Conservation (phyloP, 2,797 vertebrate species). For the Ibycter americanus region DNA sequence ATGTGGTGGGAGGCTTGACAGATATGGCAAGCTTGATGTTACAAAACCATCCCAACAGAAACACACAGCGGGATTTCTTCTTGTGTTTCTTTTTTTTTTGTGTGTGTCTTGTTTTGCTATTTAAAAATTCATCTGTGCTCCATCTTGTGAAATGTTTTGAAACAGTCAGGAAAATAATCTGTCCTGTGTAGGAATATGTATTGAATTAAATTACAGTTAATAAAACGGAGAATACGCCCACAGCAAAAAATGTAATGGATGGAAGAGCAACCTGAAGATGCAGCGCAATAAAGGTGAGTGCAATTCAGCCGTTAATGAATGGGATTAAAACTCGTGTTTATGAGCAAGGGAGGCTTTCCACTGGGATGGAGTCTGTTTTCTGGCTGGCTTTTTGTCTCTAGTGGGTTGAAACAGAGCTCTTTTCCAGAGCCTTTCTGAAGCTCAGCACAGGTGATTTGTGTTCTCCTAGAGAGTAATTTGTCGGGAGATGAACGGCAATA, state of each 20-base stretch:
- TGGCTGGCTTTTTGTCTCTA: not conserved
- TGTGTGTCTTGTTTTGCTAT: not conserved
- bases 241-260: not conserved
- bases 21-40: not conserved
- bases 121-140: not conserved
- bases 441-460: constrained; percentile 24
- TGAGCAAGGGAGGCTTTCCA: not conserved
- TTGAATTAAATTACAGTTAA: not conserved
- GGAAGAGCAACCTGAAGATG: not conserved
- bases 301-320: not conserved
- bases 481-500: constrained; percentile 18
- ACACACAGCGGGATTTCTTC: not conserved
- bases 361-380: not conserved
- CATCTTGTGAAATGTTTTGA: not conserved
- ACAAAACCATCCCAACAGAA: not conserved
- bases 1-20: not conserved
- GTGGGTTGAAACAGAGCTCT: constrained; percentile 4
- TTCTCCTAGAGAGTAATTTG: constrained; percentile 21
- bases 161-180: constrained; percentile 7
- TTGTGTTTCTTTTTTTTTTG: not conserved
- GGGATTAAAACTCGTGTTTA: not conserved
- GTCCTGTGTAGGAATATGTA: not conserved
- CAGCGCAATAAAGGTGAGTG: not conserved
- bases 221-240: constrained; percentile 24
- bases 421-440: not conserved